phyloP scores from a whole-genome alignment of 2,113 vertebrate genomes.

The Clupea harengus region DNA sequence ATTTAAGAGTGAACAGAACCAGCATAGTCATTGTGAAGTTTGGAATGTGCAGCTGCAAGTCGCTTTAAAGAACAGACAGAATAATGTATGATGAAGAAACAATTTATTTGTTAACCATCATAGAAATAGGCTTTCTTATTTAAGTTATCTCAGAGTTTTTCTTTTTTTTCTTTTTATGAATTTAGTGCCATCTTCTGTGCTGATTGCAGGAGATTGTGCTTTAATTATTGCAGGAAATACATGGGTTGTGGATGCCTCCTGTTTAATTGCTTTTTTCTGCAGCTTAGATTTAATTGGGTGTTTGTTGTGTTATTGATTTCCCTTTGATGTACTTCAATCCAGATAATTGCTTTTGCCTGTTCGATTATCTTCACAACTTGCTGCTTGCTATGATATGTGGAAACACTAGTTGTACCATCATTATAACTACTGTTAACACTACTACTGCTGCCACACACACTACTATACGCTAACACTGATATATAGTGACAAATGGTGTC shows the following conservation, averaged over 20 bases:
- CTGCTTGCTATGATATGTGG: not conserved
- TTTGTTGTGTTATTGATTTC: conserved; percentile 36
- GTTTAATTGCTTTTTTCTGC: conserved; percentile 32
- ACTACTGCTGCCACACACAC: not conserved
- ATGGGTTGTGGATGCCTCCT: conserved; percentile 27
- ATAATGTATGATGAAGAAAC: not conserved
- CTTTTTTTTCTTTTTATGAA: conserved; percentile 33
- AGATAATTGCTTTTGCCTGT: conserved; percentile 12
- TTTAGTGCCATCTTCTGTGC: conserved; percentile 14
- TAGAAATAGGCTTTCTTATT: not conserved
- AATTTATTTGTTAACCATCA: not conserved
- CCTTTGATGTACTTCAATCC: conserved; percentile 41
- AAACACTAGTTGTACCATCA: not conserved
- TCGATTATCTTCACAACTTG: not conserved
- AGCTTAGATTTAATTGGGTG: conserved; percentile 34
- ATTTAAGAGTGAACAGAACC: not conserved
- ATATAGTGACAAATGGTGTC: not conserved
- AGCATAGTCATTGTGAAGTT: not conserved
- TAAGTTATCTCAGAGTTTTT: not conserved
- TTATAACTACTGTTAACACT: not conserved
- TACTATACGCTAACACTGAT: too few species aligned
- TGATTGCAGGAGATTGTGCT: conserved; percentile 35
- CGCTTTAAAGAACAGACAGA: too few species aligned
- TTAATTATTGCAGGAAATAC: conserved; percentile 39
- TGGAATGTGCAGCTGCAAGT: not conserved